Base-by-base conservation (phyloP, 2,797 vertebrate genomes). In the Myiotriccus ornatus region DNA sequence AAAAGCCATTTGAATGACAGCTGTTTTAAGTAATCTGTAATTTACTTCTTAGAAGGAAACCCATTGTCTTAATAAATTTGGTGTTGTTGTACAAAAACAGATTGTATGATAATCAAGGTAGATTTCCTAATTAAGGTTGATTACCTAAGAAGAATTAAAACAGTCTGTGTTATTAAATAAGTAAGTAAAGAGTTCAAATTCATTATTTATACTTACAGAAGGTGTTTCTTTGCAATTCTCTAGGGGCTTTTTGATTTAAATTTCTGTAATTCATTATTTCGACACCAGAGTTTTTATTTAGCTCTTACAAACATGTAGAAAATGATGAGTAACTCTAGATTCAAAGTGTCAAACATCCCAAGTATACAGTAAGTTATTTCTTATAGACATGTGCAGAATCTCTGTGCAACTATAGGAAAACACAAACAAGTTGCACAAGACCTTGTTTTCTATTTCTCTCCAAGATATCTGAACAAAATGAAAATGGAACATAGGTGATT, bases 41-140 rank as follows among this genome's bases (percentile, higher is more conserved):
- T 94, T 94, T 89, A 9, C 19, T 70, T 81, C 43, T 81, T 89
- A 73, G 76, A 92, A 89, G 52, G 9, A 87, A 96, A 39, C 2
- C 7, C 49, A 19, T 70, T 70, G 37, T 85, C 37, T 46, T 81
- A 83, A 77, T 52, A 32, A 43, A 23, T 81, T 44, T 27, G 25
- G n/a, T 52, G 7, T 6, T 90, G 6, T 35, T 50, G 16, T 70
- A 52, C 20, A 47, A 75, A 89, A 70, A 74, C 39, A 65, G 20
- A n/a, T 30, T 15, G 79, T 62, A 41, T 59, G 21, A 59, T 50
- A 53, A 80, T 81, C 19, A 52, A 41, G 6, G 28, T 74, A 59
- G 37, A 80, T 88, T 87, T n/a, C 25, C n/a, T 56, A 76, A 47
- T 89, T 53, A 89, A 71, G 44, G 85, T 7, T 71, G 28, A 94